Evolutionary conservation across 2,113 vertebrate species (phyloP).

Genomic region (Plectropomus leopardus): DNA sequence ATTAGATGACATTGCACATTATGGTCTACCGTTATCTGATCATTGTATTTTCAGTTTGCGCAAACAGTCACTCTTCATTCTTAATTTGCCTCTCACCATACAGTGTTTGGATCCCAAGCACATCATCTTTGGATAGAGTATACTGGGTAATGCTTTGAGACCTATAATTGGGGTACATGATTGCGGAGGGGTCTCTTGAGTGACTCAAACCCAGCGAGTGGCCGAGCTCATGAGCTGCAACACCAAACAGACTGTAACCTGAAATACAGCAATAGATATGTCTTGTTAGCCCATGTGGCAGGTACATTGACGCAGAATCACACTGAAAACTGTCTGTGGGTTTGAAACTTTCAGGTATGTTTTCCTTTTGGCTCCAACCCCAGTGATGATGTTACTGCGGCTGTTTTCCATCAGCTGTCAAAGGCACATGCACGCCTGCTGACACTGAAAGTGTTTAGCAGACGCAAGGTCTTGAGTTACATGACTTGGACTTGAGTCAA

Average conservation of each 20-base stretch:
- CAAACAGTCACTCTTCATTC: neutral
- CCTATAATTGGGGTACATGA: constrained; percentile 87
- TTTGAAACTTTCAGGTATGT: neutral
- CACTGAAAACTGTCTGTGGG: neutral
- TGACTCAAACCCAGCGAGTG: constrained; percentile 85
- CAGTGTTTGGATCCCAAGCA: constrained; percentile 84
- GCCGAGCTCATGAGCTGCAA: constrained; percentile 86
- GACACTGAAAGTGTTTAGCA: no score
- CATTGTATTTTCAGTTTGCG: neutral
- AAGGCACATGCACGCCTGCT: neutral
- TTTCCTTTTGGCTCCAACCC: neutral
- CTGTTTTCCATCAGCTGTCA: neutral
- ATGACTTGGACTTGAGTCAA: no score
- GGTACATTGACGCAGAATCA: no score
- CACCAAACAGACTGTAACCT: constrained; percentile 82
- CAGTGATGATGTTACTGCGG: neutral
- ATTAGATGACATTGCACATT: neutral
- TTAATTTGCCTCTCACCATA: constrained; percentile 63
- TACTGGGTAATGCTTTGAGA: constrained; percentile 76
- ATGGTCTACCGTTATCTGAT: neutral
- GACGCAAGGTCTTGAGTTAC: no score
- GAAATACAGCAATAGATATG: constrained; percentile 37
- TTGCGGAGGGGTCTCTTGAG: constrained; percentile 80
- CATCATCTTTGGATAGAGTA: constrained; percentile 82
- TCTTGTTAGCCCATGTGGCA: neutral